These are phyloP conservation scores for Phataginus tetradactyla DNA, from an alignment of 2,797 vertebrate genomes.

Conservation along the genomic window DNA sequence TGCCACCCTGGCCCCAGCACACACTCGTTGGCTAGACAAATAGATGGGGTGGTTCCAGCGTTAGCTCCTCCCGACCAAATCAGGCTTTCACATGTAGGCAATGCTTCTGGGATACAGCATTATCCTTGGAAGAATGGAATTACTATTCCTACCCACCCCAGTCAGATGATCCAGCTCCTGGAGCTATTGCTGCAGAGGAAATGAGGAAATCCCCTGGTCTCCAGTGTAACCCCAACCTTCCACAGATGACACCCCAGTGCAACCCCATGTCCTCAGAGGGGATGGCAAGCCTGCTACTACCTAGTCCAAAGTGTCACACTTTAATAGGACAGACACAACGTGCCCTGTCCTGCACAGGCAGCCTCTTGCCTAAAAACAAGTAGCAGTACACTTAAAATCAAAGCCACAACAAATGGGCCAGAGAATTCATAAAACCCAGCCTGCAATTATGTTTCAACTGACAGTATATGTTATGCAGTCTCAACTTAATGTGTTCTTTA, in stretches of 20 bases:
- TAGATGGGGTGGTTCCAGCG: rapidly evolving
- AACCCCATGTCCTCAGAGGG: neutral
- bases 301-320: neutral
- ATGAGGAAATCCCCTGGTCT: too few species aligned
- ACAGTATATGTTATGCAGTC: rapidly evolving
- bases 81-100: rapidly evolving
- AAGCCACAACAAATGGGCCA: neutral
- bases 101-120: rapidly evolving
- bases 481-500: neutral
- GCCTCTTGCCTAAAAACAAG: neutral
- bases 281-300: neutral
- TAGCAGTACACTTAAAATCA: neutral
- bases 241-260: rapidly evolving
- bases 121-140: neutral
- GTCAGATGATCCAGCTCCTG: neutral
- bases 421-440: neutral
- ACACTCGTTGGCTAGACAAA: neutral
- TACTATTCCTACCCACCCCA: rapidly evolving
- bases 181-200: neutral
- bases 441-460: neutral
- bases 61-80: neutral
- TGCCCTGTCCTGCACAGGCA: neutral
- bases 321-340: neutral
- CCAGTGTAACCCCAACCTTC: neutral
- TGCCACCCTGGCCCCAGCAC: neutral